These are phyloP conservation scores for Silurus glanis DNA, from an alignment of 2,113 vertebrate species.

Conservation along the genomic window DNA sequence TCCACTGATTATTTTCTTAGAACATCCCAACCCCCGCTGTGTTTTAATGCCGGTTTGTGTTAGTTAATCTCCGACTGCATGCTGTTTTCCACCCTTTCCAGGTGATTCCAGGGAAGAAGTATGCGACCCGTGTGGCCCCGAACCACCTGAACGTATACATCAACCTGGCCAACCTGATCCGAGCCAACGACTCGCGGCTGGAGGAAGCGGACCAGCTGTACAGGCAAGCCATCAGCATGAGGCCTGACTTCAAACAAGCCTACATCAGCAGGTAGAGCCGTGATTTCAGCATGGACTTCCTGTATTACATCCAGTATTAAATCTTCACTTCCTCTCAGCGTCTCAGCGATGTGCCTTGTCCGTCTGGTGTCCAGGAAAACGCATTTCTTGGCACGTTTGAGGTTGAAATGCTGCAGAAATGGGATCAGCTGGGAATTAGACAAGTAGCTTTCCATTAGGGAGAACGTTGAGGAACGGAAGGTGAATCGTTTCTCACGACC, in stretches of 20 bases:
- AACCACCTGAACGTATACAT: slow-evolving; percentile 99
- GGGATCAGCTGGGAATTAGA: background rate
- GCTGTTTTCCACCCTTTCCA: slow-evolving; percentile 53
- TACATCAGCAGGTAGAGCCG: slow-evolving; percentile 93
- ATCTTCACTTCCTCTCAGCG: no score
- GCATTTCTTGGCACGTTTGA: background rate
- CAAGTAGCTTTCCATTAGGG: background rate
- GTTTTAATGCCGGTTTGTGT: no score
- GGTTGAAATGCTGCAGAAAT: background rate
- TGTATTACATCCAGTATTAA: no score
- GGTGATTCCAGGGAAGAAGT: slow-evolving; percentile 98
- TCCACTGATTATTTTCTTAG: no score
- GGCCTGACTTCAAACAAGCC: slow-evolving; percentile 97
- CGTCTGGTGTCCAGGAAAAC: background rate
- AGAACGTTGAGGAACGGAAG: no score
- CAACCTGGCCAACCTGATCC: slow-evolving; percentile 94
- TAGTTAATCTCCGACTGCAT: no score
- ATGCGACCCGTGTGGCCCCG: slow-evolving; percentile 93
- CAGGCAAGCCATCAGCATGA: slow-evolving; percentile 97
- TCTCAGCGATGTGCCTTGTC: background rate
- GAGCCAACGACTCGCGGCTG: slow-evolving; percentile 89
- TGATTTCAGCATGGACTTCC: background rate
- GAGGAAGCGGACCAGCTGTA: slow-evolving; percentile 98
- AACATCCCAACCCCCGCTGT: no score
- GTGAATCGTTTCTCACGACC: background rate